These are phyloP conservation scores for Bombus waltoni DNA, from an alignment of 1,140 invertebrate genomes.

Conservation along the genomic window DNA sequence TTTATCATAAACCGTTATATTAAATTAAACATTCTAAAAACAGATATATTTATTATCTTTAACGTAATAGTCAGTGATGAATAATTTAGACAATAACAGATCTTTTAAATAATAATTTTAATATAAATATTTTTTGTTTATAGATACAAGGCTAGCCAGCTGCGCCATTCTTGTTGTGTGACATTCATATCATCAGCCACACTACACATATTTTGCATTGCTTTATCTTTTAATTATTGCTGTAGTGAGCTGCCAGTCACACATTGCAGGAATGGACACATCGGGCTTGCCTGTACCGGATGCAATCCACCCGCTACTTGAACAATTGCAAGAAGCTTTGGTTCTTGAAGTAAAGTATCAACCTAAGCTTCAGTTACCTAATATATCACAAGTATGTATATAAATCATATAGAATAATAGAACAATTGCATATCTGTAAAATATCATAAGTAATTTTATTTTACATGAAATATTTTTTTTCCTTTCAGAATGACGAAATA, in stretches of 20 bases:
- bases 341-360: constrained; percentile 88
- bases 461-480: neutral
- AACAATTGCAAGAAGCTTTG: constrained; percentile 87
- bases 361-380: constrained; percentile 86
- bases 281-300: constrained; percentile 83
- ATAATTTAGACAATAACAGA: neutral
- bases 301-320: constrained; percentile 83
- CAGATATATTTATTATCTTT: neutral
- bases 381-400: constrained; percentile 54
- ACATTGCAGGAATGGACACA: constrained; percentile 82
- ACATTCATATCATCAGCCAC: constrained; percentile 68
- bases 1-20: neutral
- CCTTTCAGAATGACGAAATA: constrained; percentile 85
- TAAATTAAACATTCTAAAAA: neutral
- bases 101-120: neutral
- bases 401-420: neutral
- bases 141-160: constrained; percentile 82
- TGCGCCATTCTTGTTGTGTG: constrained; percentile 83
- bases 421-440: neutral
- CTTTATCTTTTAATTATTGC: constrained; percentile 51
- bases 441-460: neutral
- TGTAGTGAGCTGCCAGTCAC: constrained; percentile 72
- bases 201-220: constrained; percentile 62
- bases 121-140: constrained; percentile 55
- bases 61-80: neutral